Evolutionary conservation across 2,797 vertebrate genomes (phyloP), one percentile per base, ranked within the genome.

Genomic region (Halcyon leucocephala): DNA sequence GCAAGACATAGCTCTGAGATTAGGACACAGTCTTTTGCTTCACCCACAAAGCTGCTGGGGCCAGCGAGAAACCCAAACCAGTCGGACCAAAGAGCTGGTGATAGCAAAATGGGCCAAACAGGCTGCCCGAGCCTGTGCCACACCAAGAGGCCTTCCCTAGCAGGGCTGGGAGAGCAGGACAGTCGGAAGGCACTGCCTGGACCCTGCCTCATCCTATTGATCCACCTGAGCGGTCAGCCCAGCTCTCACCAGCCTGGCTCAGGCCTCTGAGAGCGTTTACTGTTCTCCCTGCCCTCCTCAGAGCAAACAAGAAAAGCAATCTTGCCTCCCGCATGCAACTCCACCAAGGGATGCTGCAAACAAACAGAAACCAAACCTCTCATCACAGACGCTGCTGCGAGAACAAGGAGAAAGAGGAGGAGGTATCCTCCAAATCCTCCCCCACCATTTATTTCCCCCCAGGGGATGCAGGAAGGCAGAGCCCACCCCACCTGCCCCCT

Each of bases 1-100:
- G 44, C n/a, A 44, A 65, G 44, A 21, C 4, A 16, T 6, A 66
- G 35, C 44, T 66, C 60, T 7, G 25, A 87, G 31, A 42, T 31
- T 8, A 57, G 60, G 35, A 57, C 1, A 1, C 12, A 1, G 12
- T 13, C 55, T 65, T 22, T 9, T 1, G 1, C 65, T 71, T 21
- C 11, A 31, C 26, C 35, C 60, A 22, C 26, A 37, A 58, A 64
- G 24, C 46, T 29, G 35, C 39, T 39, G 48, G 19, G 10, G 13
- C 55, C 41, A 25, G 25, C 20, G 31, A 58, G 60, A 81, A 33
- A 58, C 28, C 22, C 51, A 49, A 65, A 87, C 10, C 15, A 19
- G 29, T 42, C 60, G 55, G 41, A 39, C 14, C 37, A 28, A 69
- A 37, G 28, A 37, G 49, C 44, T 66, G 42, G 51, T 25, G 71